Percentiles rank a stretch among this genome's conserved stretches.
Evolutionary conservation across 2,797 vertebrate genomes (phyloP).

Genomic region (Atherinosoma microstoma): DNA sequence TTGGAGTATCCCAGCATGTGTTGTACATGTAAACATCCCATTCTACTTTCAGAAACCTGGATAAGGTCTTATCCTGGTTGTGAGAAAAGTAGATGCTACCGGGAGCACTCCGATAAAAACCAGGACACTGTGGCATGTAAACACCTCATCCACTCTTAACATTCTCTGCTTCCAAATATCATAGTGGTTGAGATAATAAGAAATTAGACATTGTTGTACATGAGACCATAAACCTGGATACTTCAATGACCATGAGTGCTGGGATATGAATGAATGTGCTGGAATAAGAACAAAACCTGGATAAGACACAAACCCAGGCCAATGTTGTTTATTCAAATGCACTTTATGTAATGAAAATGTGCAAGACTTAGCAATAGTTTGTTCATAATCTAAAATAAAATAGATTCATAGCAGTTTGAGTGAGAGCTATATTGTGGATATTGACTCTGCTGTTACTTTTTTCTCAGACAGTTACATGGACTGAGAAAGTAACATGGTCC

Average conservation of each 20-base stretch:
- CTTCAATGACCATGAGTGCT: background rate
- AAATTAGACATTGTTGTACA: background rate
- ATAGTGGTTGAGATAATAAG: background rate
- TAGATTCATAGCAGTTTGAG: too few species aligned
- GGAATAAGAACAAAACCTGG: background rate
- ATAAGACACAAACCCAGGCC: background rate
- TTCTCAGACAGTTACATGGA: too few species aligned
- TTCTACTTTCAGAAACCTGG: background rate
- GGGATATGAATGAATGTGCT: background rate
- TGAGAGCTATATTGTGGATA: too few species aligned
- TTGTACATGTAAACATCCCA: background rate
- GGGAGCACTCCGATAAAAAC: background rate
- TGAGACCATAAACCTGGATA: background rate
- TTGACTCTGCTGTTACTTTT: too few species aligned
- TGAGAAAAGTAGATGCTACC: background rate
- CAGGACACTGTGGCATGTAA: conserved; percentile 2
- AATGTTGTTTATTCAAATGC: background rate
- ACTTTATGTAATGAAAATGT: background rate
- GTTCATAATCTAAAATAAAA: too few species aligned
- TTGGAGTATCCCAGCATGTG: background rate
- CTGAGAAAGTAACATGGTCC: too few species aligned
- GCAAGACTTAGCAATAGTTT: too few species aligned
- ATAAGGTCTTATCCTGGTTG: background rate
- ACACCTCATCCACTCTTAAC: background rate
- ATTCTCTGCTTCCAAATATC: conserved; percentile 8